Evolutionary conservation across 2,113 vertebrate genomes (phyloP), one percentile per base, ranked within the genome.

Genomic region (Antennarius striatus): DNA sequence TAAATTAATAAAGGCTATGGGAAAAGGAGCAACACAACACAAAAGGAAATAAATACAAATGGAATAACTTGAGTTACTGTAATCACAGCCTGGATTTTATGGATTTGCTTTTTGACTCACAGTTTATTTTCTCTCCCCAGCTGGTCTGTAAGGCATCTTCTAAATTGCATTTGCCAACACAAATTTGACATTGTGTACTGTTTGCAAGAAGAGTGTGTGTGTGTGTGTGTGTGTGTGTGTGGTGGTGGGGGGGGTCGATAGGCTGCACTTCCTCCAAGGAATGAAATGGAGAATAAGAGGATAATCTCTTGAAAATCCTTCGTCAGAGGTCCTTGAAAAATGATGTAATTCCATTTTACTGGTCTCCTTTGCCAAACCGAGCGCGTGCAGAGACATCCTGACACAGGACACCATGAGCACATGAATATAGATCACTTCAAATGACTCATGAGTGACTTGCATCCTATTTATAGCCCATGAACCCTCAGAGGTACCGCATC

Each of bases 231-330:
- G 45, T 39, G 53, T 30, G 17, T 59, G 47, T 64, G 51, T 30
- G 54, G 40, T 32, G 40, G 45, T 71, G 16, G 28, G 30, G 1
- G 0, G 17, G 47, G 56, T 66, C 10, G 7, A 54, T 68, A 49
- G 4, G 22, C 56, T 56, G 40, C 14, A 16, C 36, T n/a, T 50
- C 52, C 53, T 53, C 45, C 15, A 60, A 48, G 49, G 74, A 68
- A 32, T 54, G 53, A 74, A 80, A 53, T 64, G 54, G 54, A 54
- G 45, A 59, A 22, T 73, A 48, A 81, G 52, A 66, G 66, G 76
- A 75, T 84, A 73, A 82, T 80, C 63, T 42, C 53, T 66, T 50
- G 62, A 67, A 83, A 78, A 81, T 71, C 61, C 63, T 62, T 73
- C 54, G 65, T 76, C 71, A 73, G 42, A 54, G 42, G 56, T 63